These are phyloP conservation scores for Cichladusa arquata DNA, from an alignment of 2,113 vertebrate species.

Conservation along the genomic window DNA sequence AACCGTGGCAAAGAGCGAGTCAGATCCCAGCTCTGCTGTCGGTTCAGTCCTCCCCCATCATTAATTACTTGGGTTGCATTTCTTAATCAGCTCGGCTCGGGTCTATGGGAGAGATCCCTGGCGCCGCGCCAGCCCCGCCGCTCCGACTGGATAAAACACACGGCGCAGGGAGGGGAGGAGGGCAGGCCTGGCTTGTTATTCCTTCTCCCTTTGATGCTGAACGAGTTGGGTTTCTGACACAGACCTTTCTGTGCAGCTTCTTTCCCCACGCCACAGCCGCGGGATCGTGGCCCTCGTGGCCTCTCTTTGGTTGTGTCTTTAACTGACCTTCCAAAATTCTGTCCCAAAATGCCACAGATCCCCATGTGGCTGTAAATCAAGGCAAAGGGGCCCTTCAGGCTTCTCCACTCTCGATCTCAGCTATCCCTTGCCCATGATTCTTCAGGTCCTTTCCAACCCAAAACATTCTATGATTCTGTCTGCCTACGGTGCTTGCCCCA, in stretches of 20 bases:
- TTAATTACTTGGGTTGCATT: conserved; percentile 53
- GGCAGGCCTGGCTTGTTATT: neutral
- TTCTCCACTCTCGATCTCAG: neutral
- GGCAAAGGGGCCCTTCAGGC: neutral
- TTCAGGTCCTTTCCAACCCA: neutral
- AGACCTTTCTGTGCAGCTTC: neutral
- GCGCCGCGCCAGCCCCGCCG: neutral
- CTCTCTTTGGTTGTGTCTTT: neutral
- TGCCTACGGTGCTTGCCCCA: neutral
- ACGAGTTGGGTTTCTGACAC: neutral
- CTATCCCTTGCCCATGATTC: neutral
- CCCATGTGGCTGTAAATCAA: neutral
- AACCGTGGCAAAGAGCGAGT: neutral
- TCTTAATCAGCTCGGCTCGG: conserved; percentile 30
- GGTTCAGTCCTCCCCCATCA: conserved; percentile 15
- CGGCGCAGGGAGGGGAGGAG: neutral
- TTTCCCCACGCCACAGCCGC: fast-evolving
- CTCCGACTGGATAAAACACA: conserved; percentile 12
- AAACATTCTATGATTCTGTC: neutral
- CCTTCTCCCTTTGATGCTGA: conserved; percentile 41
- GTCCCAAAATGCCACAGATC: neutral
- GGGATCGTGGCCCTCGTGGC: neutral
- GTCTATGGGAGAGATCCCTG: conserved; percentile 6
- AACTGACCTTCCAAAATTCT: neutral
- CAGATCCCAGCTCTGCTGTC: neutral